Evolutionary conservation across 1,140 invertebrate genomes (phyloP), one percentile per base, ranked within the genome.

Genomic region (Lordiphosa stackelbergi): DNA sequence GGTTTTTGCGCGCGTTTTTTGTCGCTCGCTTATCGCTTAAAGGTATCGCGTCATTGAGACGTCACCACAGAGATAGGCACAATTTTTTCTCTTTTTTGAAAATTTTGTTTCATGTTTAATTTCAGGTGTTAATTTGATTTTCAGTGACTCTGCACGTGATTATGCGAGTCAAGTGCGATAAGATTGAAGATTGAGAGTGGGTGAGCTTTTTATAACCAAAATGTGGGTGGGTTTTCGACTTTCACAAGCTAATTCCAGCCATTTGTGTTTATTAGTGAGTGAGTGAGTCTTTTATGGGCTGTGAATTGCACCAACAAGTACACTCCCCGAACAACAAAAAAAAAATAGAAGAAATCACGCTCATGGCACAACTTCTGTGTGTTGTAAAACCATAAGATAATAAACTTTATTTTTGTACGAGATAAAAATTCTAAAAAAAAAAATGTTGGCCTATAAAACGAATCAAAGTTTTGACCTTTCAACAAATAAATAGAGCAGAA

Each of bases 71-170:
- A 68, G 74, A 79, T 79, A 79, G 45, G 16, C 16, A 40, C 37
- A 56, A 34, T 41, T 54, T 64, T 55, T 37, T 41, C 24, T 46
- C 43, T 9, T 35, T 36, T 64, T 56, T 40, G 54, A 59, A 57
- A 60, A 54, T 55, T 69, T 49, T 57, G 43, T 54, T 77, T 63
- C 38, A 41, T 45, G 49, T 40, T 38, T 45, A 19, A 54, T 51
- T 54, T 47, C 45, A 69, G 69, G 73, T 81, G 75, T 79, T 79
- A 81, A 79, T 74, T 81, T 79, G 75, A 81, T 81, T 79, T 74
- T 13, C 24, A 46, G 24, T 31, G 19, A 46, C 24, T 12, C 7
- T 61, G 28, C 45, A 69, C 56, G 42, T 40, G 57, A 49, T 69
- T 58, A 24, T 81, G 62, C 71, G 59, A 53, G 41, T 53, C 35